Evolutionary conservation across 2,888 invertebrate genomes (phyloP).

Genomic region (Tetragonisca angustula): DNA sequence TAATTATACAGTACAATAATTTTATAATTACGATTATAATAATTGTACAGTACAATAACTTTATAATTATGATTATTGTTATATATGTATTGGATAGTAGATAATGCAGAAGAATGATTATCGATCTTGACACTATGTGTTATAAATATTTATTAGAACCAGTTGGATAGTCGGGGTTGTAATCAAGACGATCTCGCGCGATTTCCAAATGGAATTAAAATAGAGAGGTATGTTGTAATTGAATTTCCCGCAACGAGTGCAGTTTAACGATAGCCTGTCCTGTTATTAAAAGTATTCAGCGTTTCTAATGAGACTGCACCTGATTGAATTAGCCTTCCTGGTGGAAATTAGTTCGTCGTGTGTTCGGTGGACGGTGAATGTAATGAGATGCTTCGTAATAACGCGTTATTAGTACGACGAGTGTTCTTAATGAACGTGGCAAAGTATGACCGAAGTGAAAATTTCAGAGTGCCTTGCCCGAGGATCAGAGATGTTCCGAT

Average conservation of each 20-base stretch:
- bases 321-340: background rate
- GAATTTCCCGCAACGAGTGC: background rate
- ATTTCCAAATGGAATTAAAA: background rate
- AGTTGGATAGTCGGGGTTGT: background rate
- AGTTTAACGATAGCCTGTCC: background rate
- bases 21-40: background rate
- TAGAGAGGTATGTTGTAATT: background rate
- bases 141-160: background rate
- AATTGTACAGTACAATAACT: no score
- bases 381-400: slow-evolving; percentile 1
- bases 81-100: no score
- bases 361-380: background rate
- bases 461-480: background rate
- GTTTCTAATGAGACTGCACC: background rate
- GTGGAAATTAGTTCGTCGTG: slow-evolving; percentile 7
- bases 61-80: background rate
- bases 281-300: background rate
- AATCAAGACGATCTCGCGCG: no score
- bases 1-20: no score
- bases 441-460: background rate
- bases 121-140: no score
- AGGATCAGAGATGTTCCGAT: background rate
- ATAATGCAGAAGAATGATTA: no score
- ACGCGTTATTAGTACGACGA: background rate
- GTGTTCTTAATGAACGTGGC: background rate